These are phyloP conservation scores for Drosophila parthenogenetica DNA, from an alignment of 2,888 invertebrate genomes.

Conservation along the genomic window DNA sequence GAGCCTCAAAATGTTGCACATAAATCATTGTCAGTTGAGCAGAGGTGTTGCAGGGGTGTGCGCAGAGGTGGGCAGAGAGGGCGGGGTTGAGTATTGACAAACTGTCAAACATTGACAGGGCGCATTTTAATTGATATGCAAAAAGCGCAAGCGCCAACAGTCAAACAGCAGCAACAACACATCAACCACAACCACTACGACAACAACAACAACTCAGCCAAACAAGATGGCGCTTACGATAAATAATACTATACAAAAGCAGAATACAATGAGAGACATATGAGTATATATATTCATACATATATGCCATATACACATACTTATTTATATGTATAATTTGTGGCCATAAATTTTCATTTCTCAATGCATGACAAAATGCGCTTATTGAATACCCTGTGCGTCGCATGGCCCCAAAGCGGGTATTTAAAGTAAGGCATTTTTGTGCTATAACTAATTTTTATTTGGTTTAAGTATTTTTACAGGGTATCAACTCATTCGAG, in stretches of 20 bases:
- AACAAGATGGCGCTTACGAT: slow-evolving; percentile 76
- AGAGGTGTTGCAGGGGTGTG: slow-evolving; percentile 4
- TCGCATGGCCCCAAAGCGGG: no score
- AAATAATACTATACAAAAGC: slow-evolving; percentile 63
- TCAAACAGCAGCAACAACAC: slow-evolving; percentile 32
- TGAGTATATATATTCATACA: slow-evolving; percentile 1
- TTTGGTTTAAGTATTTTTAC: neutral
- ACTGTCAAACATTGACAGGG: slow-evolving; percentile 79
- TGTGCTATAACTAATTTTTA: neutral
- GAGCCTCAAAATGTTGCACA: slow-evolving; percentile 47
- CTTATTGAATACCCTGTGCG: slow-evolving; percentile 29
- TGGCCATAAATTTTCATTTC: slow-evolving; percentile 64
- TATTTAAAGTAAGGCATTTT: no score
- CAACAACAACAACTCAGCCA: slow-evolving; percentile 34
- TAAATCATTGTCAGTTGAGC: slow-evolving; percentile 66
- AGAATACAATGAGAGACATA: slow-evolving; percentile 43
- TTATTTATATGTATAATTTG: slow-evolving; percentile 24
- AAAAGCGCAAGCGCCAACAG: slow-evolving; percentile 80
- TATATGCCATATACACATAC: neutral
- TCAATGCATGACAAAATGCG: slow-evolving; percentile 74
- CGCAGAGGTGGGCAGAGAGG: neutral
- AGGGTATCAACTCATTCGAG: slow-evolving; percentile 3
- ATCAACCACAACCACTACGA: slow-evolving; percentile 33
- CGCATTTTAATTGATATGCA: slow-evolving; percentile 80
- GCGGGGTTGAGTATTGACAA: slow-evolving; percentile 63